Percentiles rank a stretch among this genome's conserved stretches.
These are phyloP conservation scores for Macropis europaea DNA, from an alignment of 2,888 invertebrate species.

Conservation along the genomic window DNA sequence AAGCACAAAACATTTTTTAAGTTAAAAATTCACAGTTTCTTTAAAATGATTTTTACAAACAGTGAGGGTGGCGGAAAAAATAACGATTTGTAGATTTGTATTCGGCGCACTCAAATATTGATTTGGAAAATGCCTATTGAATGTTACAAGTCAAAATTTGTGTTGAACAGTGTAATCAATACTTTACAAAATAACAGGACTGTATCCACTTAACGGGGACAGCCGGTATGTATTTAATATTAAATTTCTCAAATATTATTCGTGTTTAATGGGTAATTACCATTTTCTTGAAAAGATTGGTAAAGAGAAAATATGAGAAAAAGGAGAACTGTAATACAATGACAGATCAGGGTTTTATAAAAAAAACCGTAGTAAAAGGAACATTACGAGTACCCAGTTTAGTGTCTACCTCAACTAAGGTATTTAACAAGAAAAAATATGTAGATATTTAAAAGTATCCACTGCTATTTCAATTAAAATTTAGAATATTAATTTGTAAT, in stretches of 20 bases:
- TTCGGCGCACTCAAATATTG: no score
- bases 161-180: no score
- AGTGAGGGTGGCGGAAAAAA: no score
- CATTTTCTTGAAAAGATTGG: slow-evolving; percentile 1
- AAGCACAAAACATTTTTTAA: no score
- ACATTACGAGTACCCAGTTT: neutral
- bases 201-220: no score
- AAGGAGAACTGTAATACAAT: slow-evolving; percentile 12
- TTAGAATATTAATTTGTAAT: neutral
- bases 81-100: no score
- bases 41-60: no score
- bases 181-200: no score
- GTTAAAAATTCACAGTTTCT: no score
- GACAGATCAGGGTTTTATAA: neutral
- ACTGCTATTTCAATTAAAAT: neutral
- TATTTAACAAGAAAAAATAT: slow-evolving; percentile 3
- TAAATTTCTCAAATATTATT: neutral
- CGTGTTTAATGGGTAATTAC: neutral
- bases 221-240: no score
- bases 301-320: neutral
- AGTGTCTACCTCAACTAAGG: slow-evolving; percentile 12
- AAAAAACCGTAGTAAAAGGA: slow-evolving; percentile 4
- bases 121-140: no score
- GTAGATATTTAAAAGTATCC: neutral
- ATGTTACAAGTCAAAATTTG: no score